phyloP scores from a whole-genome alignment of 1,140 invertebrate species.

The Apis dorsata region DNA sequence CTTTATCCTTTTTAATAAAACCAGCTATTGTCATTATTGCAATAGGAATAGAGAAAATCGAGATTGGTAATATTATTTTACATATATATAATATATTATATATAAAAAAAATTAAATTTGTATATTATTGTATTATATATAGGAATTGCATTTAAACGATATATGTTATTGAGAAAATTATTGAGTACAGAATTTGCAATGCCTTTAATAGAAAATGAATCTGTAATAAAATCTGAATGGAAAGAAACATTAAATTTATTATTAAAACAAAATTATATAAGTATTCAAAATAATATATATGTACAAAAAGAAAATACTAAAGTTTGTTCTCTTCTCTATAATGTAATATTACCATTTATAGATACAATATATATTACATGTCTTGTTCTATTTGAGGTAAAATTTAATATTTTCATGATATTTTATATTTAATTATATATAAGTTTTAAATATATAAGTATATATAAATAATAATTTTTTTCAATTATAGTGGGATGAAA shows the following conservation, averaged over 20 bases:
- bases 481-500: constrained; percentile 72
- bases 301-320: constrained; percentile 74
- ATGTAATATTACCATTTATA: constrained; percentile 80
- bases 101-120: constrained; percentile 5
- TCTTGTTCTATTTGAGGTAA: constrained; percentile 75
- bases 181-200: constrained; percentile 82
- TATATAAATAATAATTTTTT: constrained; percentile 18
- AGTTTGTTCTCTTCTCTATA: constrained; percentile 77
- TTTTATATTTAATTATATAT: constrained; percentile 1
- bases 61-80: constrained; percentile 40
- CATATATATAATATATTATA: not conserved
- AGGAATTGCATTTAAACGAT: constrained; percentile 78
- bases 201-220: constrained; percentile 68
- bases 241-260: constrained; percentile 77
- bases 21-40: constrained; percentile 77
- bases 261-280: constrained; percentile 75
- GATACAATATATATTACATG: constrained; percentile 76
- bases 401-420: constrained; percentile 43
- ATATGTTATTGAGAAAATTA: constrained; percentile 79
- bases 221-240: constrained; percentile 79
- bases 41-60: constrained; percentile 68
- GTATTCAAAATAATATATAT: constrained; percentile 60
- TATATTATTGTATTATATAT: constrained; percentile 62
- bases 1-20: constrained; percentile 84
- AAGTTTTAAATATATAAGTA: not conserved